Percentiles rank a stretch among this genome's conserved stretches.
Conservation (phyloP, 1,140 invertebrate species). For the Drosophila suzukii region DNA sequence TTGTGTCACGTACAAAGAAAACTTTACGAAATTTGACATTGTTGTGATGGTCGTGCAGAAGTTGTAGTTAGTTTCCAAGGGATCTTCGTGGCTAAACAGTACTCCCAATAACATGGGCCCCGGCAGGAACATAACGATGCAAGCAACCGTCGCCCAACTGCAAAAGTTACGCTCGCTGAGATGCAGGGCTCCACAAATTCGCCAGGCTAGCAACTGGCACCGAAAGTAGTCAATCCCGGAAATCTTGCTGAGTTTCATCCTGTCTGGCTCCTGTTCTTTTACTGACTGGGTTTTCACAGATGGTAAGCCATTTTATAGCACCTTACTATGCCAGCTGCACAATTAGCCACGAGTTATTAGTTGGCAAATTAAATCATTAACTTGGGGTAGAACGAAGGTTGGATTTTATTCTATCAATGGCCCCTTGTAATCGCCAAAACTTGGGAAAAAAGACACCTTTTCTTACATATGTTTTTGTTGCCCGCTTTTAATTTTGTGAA, state of each 20-base stretch:
- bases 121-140: constrained; percentile 29
- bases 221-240: constrained; percentile 27
- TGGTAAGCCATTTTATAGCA: constrained; percentile 6
- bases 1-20: constrained; percentile 36
- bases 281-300: background rate
- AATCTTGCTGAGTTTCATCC: background rate
- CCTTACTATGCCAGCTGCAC: background rate
- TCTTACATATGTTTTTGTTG: too few relatives aligned
- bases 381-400: too few relatives aligned
- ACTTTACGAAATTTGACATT: constrained; percentile 40
- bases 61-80: constrained; percentile 58
- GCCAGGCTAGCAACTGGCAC: constrained; percentile 24
- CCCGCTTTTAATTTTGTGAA: too few relatives aligned
- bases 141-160: constrained; percentile 6
- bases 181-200: constrained; percentile 31
- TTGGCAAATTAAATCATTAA: constrained; percentile 7
- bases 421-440: background rate
- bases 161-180: constrained; percentile 22
- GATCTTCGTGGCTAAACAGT: constrained; percentile 30
- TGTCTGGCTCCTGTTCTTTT: background rate
- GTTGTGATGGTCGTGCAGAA: constrained; percentile 48
- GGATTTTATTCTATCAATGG: too few relatives aligned
- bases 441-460: background rate
- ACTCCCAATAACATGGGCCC: constrained; percentile 29
- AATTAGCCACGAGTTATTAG: background rate